Evolutionary conservation across 2,797 vertebrate species (phyloP).

Genomic region (Clarias platycephalus): DNA sequence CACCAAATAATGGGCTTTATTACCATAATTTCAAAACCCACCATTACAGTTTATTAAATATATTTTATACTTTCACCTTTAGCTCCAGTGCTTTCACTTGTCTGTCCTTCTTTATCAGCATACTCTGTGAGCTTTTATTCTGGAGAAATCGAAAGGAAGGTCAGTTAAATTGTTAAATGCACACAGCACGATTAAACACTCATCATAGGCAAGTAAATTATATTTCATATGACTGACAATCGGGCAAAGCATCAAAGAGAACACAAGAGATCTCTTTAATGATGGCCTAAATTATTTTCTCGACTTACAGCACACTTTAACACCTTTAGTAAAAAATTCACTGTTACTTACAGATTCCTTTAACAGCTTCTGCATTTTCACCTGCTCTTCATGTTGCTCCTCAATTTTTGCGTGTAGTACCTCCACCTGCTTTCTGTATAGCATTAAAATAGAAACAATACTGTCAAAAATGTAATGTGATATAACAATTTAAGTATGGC

Average conservation of each 20-base stretch:
- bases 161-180: background rate
- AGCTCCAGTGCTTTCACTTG: conserved; percentile 79
- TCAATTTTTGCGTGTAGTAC: conserved; percentile 71
- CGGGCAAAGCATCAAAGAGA: background rate
- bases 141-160: conserved; percentile 55
- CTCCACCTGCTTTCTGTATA: conserved; percentile 78
- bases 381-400: conserved; percentile 71
- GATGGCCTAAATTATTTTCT: background rate
- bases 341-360: conserved; percentile 77
- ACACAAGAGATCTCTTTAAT: background rate
- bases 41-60: background rate
- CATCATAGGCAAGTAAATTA: background rate
- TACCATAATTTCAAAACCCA: background rate
- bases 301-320: background rate
- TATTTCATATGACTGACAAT: background rate
- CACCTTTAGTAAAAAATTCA: background rate
- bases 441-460: conserved; percentile 33
- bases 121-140: conserved; percentile 72
- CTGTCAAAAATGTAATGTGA: background rate
- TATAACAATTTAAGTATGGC: background rate
- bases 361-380: conserved; percentile 74
- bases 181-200: background rate
- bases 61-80: conserved; percentile 71
- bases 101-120: conserved; percentile 80
- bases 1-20: background rate